Conservation (phyloP, 2,797 vertebrate genomes). For the Notolabrus celidotus region DNA sequence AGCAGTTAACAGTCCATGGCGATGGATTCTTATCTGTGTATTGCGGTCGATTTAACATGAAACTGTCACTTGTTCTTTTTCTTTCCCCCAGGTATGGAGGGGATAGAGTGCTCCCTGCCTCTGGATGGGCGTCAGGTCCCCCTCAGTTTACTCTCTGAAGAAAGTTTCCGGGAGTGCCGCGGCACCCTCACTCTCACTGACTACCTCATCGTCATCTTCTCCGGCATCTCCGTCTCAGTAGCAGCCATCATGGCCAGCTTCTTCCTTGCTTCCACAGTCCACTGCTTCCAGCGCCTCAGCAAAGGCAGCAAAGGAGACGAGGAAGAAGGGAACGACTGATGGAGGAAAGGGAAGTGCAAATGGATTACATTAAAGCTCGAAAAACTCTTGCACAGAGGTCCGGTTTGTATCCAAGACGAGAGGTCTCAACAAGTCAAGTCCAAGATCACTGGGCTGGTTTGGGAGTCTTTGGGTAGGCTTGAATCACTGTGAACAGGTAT, state of each 20-base stretch:
- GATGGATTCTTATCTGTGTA: no score
- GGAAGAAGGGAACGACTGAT: conserved; percentile 88
- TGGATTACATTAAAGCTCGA: not conserved
- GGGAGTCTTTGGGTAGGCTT: not conserved
- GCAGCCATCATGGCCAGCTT: conserved; percentile 94
- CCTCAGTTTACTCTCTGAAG: conserved; percentile 89
- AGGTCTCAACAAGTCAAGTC: conserved; percentile 10
- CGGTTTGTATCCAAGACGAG: conserved; percentile 8
- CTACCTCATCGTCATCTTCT: conserved; percentile 95
- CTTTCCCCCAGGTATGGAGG: conserved; percentile 85
- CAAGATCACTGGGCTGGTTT: conserved; percentile 19
- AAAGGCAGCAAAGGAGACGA: conserved; percentile 90
- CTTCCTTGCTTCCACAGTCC: conserved; percentile 92
- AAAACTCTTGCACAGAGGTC: conserved; percentile 3
- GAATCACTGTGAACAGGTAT: conserved; percentile 9
- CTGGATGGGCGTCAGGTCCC: conserved; percentile 85
- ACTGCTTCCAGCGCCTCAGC: conserved; percentile 92
- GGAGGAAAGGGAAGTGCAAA: not conserved
- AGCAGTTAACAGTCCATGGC: no score
- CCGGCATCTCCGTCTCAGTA: conserved; percentile 91
- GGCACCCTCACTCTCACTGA: conserved; percentile 90
- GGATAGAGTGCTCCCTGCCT: conserved; percentile 91
- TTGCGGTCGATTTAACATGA: no score
- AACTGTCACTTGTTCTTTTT: conserved; percentile 1
- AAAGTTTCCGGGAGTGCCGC: conserved; percentile 92